Evolutionary conservation across 2,888 invertebrate genomes (phyloP).

Genomic region (Polietes domitor): DNA sequence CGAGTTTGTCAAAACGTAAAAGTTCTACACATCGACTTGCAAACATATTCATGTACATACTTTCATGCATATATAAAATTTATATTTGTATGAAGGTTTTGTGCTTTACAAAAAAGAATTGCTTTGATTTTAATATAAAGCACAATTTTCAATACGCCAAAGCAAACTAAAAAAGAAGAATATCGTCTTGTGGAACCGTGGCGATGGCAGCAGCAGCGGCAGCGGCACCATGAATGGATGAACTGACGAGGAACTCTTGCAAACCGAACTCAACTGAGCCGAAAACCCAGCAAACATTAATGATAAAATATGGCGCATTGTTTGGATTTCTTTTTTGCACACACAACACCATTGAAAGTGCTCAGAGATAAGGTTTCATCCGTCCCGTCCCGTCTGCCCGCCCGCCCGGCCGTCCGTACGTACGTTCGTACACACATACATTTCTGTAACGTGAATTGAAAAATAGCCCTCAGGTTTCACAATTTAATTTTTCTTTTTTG

Average conservation of each 20-base stretch:
- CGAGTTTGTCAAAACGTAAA: too few relatives aligned
- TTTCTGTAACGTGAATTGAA: slow-evolving; percentile 30
- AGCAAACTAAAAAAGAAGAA: background rate
- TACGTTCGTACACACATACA: slow-evolving; percentile 45
- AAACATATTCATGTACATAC: too few relatives aligned
- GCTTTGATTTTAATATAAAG: slow-evolving; percentile 5
- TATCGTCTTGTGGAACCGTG: background rate
- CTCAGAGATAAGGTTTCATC: slow-evolving; percentile 60
- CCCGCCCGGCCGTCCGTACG: slow-evolving; percentile 38
- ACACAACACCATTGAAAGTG: slow-evolving; percentile 35
- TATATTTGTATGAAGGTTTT: background rate
- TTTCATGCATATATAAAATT: too few relatives aligned
- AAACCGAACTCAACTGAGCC: slow-evolving; percentile 25
- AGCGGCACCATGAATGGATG: slow-evolving; percentile 44
- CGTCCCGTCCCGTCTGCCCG: slow-evolving; percentile 44
- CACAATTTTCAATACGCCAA: background rate
- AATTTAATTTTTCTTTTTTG: slow-evolving; percentile 34
- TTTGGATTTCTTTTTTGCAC: slow-evolving; percentile 52
- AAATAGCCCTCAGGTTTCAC: slow-evolving; percentile 56
- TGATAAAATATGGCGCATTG: slow-evolving; percentile 65
- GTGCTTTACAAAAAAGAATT: background rate
- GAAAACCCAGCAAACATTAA: slow-evolving; percentile 61
- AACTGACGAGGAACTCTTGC: slow-evolving; percentile 25
- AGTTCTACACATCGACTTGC: too few relatives aligned
- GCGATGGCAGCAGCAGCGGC: slow-evolving; percentile 36